phyloP scores from a whole-genome alignment of 1,140 invertebrate genomes.

The Drosophila nasuta region DNA sequence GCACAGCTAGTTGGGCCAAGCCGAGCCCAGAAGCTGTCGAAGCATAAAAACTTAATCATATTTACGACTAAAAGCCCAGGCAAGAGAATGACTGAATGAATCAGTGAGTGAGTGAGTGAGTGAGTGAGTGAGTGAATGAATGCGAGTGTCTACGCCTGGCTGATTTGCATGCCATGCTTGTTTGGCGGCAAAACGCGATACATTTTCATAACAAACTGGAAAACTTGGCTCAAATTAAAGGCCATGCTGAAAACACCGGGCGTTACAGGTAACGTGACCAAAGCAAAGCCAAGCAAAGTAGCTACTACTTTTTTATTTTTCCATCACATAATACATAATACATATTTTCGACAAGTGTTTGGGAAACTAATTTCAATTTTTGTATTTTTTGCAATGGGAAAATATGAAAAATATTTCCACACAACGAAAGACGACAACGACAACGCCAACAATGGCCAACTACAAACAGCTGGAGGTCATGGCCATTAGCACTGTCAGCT shows the following conservation, averaged over 20 bases:
- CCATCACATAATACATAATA: no score
- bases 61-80: slow-evolving; percentile 34
- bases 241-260: slow-evolving; percentile 21
- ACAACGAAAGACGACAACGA: slow-evolving; percentile 10
- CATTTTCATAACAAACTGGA: slow-evolving; percentile 51
- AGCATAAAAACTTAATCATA: slow-evolving; percentile 74
- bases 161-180: slow-evolving; percentile 46
- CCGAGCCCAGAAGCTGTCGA: slow-evolving; percentile 65
- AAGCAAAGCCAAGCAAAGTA: no score
- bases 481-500: slow-evolving; percentile 53
- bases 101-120: slow-evolving; percentile 12
- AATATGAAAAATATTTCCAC: slow-evolving; percentile 35
- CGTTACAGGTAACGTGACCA: not conserved
- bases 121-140: not conserved
- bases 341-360: slow-evolving; percentile 41
- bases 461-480: slow-evolving; percentile 46
- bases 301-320: no score
- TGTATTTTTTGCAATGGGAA: slow-evolving; percentile 54
- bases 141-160: slow-evolving; percentile 32
- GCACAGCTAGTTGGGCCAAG: slow-evolving; percentile 8
- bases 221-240: slow-evolving; percentile 51
- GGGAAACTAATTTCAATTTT: slow-evolving; percentile 45
- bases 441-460: slow-evolving; percentile 35
- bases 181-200: slow-evolving; percentile 35
- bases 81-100: slow-evolving; percentile 26